These are phyloP conservation scores for Albula glossodonta DNA, from an alignment of 2,113 vertebrate species.

Conservation along the genomic window DNA sequence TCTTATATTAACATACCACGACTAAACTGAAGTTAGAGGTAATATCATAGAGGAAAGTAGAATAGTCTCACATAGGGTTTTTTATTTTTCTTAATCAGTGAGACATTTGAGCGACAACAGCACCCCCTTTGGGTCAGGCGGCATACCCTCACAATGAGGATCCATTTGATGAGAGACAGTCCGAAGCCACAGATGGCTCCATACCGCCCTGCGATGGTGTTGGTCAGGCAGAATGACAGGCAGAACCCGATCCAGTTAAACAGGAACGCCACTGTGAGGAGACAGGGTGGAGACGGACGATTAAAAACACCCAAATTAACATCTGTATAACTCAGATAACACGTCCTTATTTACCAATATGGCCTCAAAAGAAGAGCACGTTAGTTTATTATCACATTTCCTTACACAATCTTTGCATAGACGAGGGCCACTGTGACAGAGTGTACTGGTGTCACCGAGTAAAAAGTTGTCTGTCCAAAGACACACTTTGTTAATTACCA, in stretches of 20 bases:
- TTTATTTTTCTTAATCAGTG: background rate
- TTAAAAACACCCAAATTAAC: background rate
- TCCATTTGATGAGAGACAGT: conserved; percentile 97
- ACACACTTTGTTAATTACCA: no score
- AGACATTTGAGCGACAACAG: no score
- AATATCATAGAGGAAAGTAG: no score
- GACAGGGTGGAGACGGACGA: background rate
- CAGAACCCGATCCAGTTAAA: conserved; percentile 99
- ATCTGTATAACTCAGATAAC: background rate
- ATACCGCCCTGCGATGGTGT: conserved; percentile 95
- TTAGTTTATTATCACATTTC: no score
- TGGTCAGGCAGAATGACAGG: conserved; percentile 97
- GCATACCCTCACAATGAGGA: conserved; percentile 91
- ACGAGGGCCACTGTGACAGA: no score
- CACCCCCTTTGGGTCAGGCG: no score
- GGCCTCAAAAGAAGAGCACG: no score
- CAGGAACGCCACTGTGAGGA: conserved; percentile 88
- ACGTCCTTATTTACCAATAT: no score
- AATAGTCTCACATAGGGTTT: no score
- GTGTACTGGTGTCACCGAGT: no score
- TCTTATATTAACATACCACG: background rate
- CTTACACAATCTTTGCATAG: no score
- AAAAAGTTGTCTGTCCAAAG: no score
- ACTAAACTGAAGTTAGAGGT: background rate
- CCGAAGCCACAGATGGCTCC: conserved; percentile 97